Conservation (phyloP, 2,797 vertebrate species). For the Macropus fuliginosus region DNA sequence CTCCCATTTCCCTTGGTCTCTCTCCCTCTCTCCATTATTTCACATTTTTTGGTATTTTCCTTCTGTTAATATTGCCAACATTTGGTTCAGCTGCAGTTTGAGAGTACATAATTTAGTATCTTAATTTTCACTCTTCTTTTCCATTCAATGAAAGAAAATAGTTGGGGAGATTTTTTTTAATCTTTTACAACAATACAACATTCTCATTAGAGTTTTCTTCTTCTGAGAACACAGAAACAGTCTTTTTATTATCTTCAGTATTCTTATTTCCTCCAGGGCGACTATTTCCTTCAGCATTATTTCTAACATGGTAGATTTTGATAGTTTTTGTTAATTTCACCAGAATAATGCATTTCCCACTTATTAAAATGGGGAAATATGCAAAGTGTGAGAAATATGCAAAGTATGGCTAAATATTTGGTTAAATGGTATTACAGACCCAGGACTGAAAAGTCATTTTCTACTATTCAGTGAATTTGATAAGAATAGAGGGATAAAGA, state of each 20-base stretch:
- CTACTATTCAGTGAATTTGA: conserved; percentile 30
- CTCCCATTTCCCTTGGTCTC: accelerated
- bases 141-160: conserved; percentile 1
- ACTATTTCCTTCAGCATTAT: not conserved
- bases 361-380: conserved; percentile 33
- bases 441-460: conserved; percentile 8
- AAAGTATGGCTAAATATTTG: not conserved
- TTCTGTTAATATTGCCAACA: conserved; percentile 52
- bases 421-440: conserved; percentile 24
- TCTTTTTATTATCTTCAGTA: conserved; percentile 23
- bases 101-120: conserved; percentile 14
- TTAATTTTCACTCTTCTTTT: conserved; percentile 44
- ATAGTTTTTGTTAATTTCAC: conserved; percentile 37
- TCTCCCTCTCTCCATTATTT: not conserved
- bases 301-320: conserved; percentile 19
- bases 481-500: not conserved
- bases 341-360: not conserved
- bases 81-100: conserved; percentile 43
- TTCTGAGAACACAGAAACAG: conserved; percentile 10
- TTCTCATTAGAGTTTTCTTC: conserved; percentile 31
- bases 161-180: conserved; percentile 38
- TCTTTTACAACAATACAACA: not conserved
- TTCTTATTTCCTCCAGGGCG: conserved; percentile 3
- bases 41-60: conserved; percentile 10
- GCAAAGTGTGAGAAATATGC: not conserved